These are phyloP conservation scores for Phymanthus crucifer DNA, from an alignment of 92 coral and sea anemone genomes.

Conservation along the genomic window DNA sequence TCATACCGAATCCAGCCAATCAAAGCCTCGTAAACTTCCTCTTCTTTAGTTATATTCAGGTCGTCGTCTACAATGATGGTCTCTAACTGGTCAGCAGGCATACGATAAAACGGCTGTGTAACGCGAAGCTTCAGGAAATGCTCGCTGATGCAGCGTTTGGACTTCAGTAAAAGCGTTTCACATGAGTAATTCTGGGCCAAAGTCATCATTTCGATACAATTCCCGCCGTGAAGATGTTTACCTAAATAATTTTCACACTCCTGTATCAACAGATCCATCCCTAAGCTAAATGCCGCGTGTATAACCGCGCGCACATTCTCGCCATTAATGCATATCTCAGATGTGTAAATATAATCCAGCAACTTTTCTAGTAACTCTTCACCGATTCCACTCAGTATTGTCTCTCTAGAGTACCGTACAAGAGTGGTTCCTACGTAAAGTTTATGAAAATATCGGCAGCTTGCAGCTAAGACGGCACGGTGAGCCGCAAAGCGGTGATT, in stretches of 20 bases:
- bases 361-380: constrained; percentile 50
- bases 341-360: constrained; percentile 73
- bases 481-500: constrained; percentile 73
- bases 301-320: constrained; percentile 70
- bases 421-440: constrained; percentile 71
- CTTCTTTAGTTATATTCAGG: constrained; percentile 72
- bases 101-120: constrained; percentile 52
- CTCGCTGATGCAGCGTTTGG: constrained; percentile 59
- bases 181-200: constrained; percentile 67
- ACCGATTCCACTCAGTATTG: constrained; percentile 62
- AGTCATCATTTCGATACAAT: constrained; percentile 75
- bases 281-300: constrained; percentile 65
- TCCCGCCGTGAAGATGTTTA: constrained; percentile 58
- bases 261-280: constrained; percentile 54
- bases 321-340: constrained; percentile 56
- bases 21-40: constrained; percentile 74
- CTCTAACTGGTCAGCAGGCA: constrained; percentile 58
- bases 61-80: constrained; percentile 82
- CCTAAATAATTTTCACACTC: constrained; percentile 70
- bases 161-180: constrained; percentile 59
- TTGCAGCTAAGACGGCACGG: constrained; percentile 82
- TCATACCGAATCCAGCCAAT: constrained; percentile 76
- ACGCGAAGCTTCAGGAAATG: constrained; percentile 61
- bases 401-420: constrained; percentile 64
- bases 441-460: constrained; percentile 77